These are phyloP conservation scores for Nephila pilipes DNA, from an alignment of 1,140 invertebrate genomes.

Conservation along the genomic window DNA sequence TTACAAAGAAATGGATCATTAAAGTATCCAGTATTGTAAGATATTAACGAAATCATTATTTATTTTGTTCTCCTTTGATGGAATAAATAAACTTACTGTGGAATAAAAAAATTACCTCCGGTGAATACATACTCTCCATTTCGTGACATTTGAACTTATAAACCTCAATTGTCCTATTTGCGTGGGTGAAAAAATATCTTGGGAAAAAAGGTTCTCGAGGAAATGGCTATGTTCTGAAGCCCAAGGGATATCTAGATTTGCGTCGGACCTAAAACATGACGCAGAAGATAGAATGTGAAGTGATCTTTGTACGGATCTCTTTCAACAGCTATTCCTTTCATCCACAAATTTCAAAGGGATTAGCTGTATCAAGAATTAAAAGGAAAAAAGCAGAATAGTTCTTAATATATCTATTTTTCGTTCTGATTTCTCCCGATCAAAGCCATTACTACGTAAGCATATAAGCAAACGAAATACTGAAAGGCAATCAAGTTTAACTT, in stretches of 20 bases:
- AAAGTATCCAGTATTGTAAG: too few relatives aligned
- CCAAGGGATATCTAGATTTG: neutral
- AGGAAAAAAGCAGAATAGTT: neutral
- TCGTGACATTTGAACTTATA: neutral
- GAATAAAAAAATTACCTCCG: neutral
- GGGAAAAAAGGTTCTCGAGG: neutral
- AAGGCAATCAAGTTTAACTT: too few relatives aligned
- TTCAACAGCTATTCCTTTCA: neutral
- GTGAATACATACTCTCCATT: neutral
- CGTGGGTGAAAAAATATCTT: neutral
- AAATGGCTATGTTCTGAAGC: neutral
- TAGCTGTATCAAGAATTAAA: neutral
- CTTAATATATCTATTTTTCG: too few relatives aligned
- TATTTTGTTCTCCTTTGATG: too few relatives aligned
- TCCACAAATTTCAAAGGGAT: neutral
- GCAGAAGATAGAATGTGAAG: neutral
- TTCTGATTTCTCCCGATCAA: too few relatives aligned
- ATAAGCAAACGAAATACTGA: too few relatives aligned
- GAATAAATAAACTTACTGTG: neutral
- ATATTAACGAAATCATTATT: too few relatives aligned
- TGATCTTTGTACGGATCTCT: neutral
- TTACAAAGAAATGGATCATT: too few relatives aligned
- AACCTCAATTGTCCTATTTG: constrained; percentile 1
- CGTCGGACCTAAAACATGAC: neutral
- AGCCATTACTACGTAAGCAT: too few relatives aligned